phyloP scores from a whole-genome alignment of 2,797 vertebrate genomes.

The Pantherophis alleghaniensis region DNA sequence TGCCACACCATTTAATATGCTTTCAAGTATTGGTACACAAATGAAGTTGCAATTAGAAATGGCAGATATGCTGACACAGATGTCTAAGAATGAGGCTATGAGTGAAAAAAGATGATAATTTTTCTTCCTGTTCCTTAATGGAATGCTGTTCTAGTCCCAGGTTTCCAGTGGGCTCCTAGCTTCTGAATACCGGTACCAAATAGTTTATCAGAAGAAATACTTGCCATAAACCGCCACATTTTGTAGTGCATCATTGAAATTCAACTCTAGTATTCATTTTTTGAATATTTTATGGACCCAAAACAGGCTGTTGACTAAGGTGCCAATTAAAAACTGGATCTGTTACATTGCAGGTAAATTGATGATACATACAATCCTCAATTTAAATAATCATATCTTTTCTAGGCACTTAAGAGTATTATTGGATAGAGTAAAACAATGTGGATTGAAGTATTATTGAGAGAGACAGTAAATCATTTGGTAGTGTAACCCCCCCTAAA shows the following conservation, averaged over 20 bases:
- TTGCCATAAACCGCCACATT: not conserved
- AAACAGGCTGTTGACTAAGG: constrained; percentile 37
- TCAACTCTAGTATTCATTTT: constrained; percentile 20
- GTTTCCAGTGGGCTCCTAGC: constrained; percentile 25
- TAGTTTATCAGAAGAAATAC: constrained; percentile 38
- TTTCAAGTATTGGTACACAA: not conserved
- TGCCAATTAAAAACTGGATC: constrained; percentile 57
- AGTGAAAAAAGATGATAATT: not conserved
- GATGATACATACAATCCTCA: constrained; percentile 39
- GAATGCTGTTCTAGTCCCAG: not conserved
- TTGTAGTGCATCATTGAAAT: not conserved
- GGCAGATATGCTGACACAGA: not conserved
- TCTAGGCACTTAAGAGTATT: not conserved
- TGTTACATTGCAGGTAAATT: constrained; percentile 50
- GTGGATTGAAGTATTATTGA: not conserved
- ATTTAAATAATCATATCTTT: constrained; percentile 26
- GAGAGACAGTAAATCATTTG: not conserved
- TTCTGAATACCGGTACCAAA: not conserved
- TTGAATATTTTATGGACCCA: not conserved
- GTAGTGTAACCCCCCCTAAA: not conserved
- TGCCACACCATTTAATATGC: not conserved
- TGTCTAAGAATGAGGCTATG: not conserved
- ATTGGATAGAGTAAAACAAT: not conserved
- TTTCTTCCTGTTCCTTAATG: constrained; percentile 2
- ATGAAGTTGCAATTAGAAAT: not conserved